Conservation (phyloP, 2,113 vertebrate genomes). For the Stegastes partitus region DNA sequence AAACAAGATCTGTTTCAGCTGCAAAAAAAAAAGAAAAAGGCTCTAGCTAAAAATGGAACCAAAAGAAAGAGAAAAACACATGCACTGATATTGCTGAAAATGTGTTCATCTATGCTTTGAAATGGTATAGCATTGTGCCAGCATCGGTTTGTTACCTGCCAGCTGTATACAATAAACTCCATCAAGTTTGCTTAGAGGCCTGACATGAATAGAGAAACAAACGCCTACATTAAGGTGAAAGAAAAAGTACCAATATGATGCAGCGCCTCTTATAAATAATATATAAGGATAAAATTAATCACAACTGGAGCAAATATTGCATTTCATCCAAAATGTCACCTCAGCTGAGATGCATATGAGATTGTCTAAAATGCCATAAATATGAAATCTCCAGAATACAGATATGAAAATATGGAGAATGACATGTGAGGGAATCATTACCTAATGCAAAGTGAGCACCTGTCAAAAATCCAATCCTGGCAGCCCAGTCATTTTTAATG, state of each 20-base stretch:
- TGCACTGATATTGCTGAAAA: neutral
- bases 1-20: conserved; percentile 20
- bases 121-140: neutral
- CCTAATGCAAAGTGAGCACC: conserved; percentile 73
- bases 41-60: neutral
- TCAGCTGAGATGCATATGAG: conserved; percentile 27
- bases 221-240: neutral
- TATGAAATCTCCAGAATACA: conserved; percentile 34
- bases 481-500: conserved; percentile 60
- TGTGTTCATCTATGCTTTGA: neutral
- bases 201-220: neutral
- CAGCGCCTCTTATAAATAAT: no score
- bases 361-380: conserved; percentile 44
- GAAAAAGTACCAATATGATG: neutral
- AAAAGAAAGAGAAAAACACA: conserved; percentile 1
- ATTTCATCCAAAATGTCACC: conserved; percentile 46
- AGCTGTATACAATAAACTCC: neutral
- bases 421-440: conserved; percentile 65
- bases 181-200: neutral
- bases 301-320: conserved; percentile 34
- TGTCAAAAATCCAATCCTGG: conserved; percentile 72
- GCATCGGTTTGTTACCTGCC: neutral
- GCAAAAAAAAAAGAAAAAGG: neutral
- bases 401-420: conserved; percentile 58
- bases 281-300: conserved; percentile 28